Evolutionary conservation across 1,140 invertebrate species (phyloP), one percentile per base, ranked within the genome.

Genomic region (Arctopsyche grandis): DNA sequence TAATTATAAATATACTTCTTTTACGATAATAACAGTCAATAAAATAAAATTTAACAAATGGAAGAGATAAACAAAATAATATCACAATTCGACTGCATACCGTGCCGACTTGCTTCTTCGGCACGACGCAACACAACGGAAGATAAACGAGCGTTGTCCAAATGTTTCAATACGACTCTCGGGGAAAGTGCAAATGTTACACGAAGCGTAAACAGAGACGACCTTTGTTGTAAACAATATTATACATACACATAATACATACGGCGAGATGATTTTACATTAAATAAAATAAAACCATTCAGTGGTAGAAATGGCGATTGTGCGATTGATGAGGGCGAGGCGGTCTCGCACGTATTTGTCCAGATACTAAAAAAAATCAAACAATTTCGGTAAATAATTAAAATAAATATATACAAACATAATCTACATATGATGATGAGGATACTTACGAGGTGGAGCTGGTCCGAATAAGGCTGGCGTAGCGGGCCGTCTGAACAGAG

Each of bases 401-500:
- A 21, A 21, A 60, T 60, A 60, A 1, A 21, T 4, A 10, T 22
- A 44, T 77, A n/a, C n/a, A n/a, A n/a, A n/a, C n/a, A n/a, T n/a
- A n/a, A n/a, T n/a, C n/a, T n/a, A n/a, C n/a, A n/a, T n/a, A n/a
- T n/a, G n/a, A n/a, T 69, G 19, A 48, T 52, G 22, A 26, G 14
- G 24, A 56, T 56, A 60, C 75, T 16, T 69, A 80, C 79, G 19
- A n/a, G 75, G 16, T 16, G 71, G 76, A 5, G 69, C 69, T 1
- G 80, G 60, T 19, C 71, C 80, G 58, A 78, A 81, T 60, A 81
- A 44, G 12, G 76, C 66, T 14, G 80, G 80, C 14, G 52, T 71
- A n/a, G 70, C 58, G 10, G 77, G 52, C 44, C 80, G 69, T 56
- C 80, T 69, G 9, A 78, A 29, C 80, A 76, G 78, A 38, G 58